Conservation (phyloP, 2,888 invertebrate genomes). For the Leptodirus hochenwartii region DNA sequence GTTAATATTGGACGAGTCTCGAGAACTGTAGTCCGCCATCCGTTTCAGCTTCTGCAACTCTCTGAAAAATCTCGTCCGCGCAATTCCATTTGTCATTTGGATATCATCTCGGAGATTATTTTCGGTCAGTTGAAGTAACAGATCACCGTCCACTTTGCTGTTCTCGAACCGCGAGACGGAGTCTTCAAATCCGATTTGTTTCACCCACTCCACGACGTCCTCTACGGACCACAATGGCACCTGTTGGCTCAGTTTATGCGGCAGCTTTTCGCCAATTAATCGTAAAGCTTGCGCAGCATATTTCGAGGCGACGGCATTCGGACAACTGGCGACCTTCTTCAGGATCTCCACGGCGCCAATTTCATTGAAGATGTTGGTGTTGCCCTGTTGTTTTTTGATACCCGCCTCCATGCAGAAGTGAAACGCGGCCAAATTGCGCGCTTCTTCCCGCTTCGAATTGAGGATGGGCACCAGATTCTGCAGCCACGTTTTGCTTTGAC, state of each 20-base stretch:
- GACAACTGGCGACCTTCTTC: conserved; percentile 92
- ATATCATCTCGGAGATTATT: conserved; percentile 86
- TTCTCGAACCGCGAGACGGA: conserved; percentile 70
- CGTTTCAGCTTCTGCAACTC: conserved; percentile 85
- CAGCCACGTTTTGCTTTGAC: conserved; percentile 91
- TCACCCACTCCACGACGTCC: conserved; percentile 96
- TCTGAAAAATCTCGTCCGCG: conserved; percentile 79
- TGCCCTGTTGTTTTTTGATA: conserved; percentile 86
- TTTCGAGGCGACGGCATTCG: conserved; percentile 93
- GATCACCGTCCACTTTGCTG: conserved; percentile 91
- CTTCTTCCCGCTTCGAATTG: conserved; percentile 88
- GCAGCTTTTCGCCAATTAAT: conserved; percentile 90
- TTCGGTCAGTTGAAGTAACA: conserved; percentile 80
- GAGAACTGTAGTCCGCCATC: conserved; percentile 91
- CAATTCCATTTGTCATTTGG: conserved; percentile 82
- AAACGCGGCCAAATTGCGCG: conserved; percentile 90
- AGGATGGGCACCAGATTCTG: conserved; percentile 83
- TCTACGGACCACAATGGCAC: conserved; percentile 95
- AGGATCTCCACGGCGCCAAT: conserved; percentile 91
- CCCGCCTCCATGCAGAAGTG: conserved; percentile 99
- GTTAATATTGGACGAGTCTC: conserved; percentile 81
- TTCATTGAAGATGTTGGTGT: conserved; percentile 78
- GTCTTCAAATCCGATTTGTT: conserved; percentile 86
- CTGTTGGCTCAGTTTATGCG: conserved; percentile 94
- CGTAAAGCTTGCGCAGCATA: conserved; percentile 86